A percentile compares a stretch with the other conserved stretches of the same genome.
Conservation (phyloP, 2,113 vertebrate species). For the Atractosteus spatula region DNA sequence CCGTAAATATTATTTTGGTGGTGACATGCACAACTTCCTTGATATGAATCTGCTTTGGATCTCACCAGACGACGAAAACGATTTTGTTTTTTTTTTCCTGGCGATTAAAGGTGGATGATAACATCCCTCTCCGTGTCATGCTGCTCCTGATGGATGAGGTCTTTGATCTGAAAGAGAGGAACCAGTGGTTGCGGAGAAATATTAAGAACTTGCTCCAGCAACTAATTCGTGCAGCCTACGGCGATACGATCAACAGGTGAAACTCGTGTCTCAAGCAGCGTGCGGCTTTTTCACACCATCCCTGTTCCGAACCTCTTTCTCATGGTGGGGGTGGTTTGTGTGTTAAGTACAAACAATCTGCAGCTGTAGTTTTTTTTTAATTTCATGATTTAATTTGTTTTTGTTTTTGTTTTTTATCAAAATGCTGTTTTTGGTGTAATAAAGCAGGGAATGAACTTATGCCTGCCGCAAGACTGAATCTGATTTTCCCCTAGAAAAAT, state of each 20-base stretch:
- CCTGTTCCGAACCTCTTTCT: no score
- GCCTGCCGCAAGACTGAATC: no score
- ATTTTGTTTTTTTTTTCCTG: neutral
- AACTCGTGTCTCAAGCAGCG: neutral
- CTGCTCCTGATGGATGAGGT: constrained; percentile 98
- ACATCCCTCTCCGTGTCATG: constrained; percentile 94
- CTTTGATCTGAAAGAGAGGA: constrained; percentile 96
- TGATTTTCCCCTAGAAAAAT: constrained; percentile 82
- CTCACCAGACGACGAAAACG: neutral
- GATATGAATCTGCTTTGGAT: neutral
- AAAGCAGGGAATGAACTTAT: no score
- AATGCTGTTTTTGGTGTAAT: no score
- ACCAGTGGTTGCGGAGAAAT: constrained; percentile 96
- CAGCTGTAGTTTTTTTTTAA: no score
- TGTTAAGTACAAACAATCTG: no score
- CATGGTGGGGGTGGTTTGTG: no score
- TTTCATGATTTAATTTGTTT: no score
- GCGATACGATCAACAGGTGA: constrained; percentile 96
- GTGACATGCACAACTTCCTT: no score
- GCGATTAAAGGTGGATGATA: constrained; percentile 85
- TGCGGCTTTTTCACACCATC: no score
- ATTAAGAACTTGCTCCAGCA: constrained; percentile 98
- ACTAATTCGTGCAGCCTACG: constrained; percentile 94
- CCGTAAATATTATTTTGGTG: no score
- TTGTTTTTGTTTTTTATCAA: no score